phyloP scores from a whole-genome alignment of 1,140 invertebrate species.

The Pteromalus puparum region DNA sequence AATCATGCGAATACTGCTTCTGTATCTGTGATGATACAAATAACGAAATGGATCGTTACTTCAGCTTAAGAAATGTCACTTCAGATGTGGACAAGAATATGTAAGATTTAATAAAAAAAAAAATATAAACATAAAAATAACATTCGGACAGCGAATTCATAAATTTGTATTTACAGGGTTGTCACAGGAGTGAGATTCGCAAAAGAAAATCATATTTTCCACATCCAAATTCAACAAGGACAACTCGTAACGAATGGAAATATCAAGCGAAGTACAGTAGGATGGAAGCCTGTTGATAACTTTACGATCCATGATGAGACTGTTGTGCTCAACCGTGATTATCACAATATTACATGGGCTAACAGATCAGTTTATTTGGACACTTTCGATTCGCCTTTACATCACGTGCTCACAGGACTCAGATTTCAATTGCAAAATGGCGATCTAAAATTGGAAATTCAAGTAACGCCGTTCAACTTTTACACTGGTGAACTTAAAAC shows the following conservation, averaged over 20 bases:
- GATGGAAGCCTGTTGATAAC: background rate
- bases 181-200: background rate
- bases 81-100: background rate
- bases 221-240: constrained; percentile 24
- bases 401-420: background rate
- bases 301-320: background rate
- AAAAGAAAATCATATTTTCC: constrained; percentile 7
- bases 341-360: background rate
- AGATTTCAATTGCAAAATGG: background rate
- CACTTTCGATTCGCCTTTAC: background rate
- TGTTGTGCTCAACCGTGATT: background rate
- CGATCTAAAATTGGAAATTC: background rate
- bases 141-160: background rate
- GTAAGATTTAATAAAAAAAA: background rate
- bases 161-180: background rate
- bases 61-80: background rate
- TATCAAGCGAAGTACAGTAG: background rate
- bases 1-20: background rate
- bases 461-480: constrained; percentile 1
- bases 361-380: background rate
- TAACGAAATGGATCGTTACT: background rate
- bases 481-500: background rate
- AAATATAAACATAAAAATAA: background rate
- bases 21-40: background rate
- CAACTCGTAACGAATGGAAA: background rate